These are phyloP conservation scores for Danio rerio DNA, from an alignment of 2,113 vertebrate species.

Conservation along the genomic window GRCz12tu NC_133177.1:17910001-17910500, in stretches of 20 bases:
- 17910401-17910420: neutral
- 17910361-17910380: neutral
- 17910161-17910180: constrained; percentile 64
- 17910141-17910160: constrained; percentile 66
- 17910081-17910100: constrained; percentile 48
- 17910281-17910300: neutral
- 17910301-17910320: neutral
- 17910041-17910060: constrained; percentile 1
- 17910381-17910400: neutral
- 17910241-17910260: neutral
- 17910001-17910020: constrained; percentile 21
- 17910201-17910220: constrained; percentile 54
- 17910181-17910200: constrained; percentile 62
- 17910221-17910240: constrained; percentile 43
- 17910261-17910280: constrained; percentile 19
- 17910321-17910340: neutral
- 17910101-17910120: constrained; percentile 54
- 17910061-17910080: constrained; percentile 35
- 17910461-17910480: neutral
- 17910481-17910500: no score
- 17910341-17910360: neutral
- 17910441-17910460: neutral
- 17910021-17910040: constrained; percentile 29
- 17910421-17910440: neutral
- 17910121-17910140: constrained; percentile 66